phyloP scores from a whole-genome alignment of 2,797 vertebrate genomes.

The Gorsachius magnificus region DNA sequence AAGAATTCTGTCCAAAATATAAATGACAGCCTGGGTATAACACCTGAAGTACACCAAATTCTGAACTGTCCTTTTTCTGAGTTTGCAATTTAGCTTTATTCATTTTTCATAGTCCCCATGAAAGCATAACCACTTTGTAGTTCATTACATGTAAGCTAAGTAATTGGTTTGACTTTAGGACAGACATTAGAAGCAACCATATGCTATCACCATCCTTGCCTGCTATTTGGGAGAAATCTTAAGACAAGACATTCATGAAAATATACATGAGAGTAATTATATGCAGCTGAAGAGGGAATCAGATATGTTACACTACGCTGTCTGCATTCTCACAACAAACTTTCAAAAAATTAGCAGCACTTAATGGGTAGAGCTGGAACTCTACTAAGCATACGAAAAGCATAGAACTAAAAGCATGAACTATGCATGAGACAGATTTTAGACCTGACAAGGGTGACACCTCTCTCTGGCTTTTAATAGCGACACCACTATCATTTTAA shows the following conservation, averaged over 20 bases:
- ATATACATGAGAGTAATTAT: not conserved
- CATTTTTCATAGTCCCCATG: not conserved
- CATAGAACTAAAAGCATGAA: not conserved
- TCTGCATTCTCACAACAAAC: not conserved
- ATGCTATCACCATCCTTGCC: not conserved
- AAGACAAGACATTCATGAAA: not conserved
- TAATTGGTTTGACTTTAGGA: slow-evolving; percentile 28
- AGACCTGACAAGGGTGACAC: not conserved
- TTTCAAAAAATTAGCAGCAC: not conserved
- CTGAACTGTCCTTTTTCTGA: not conserved
- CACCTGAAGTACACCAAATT: not conserved
- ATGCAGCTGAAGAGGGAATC: not conserved
- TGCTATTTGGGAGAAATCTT: not conserved
- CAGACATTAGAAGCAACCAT: not conserved
- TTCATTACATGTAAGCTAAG: not conserved
- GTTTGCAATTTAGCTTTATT: not conserved
- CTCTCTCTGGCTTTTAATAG: not conserved
- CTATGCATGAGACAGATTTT: not conserved
- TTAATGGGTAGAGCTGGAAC: not conserved
- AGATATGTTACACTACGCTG: not conserved
- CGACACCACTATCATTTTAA: not conserved
- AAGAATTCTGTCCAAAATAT: not conserved
- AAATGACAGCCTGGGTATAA: not conserved
- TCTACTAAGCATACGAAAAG: not conserved
- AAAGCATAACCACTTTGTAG: not conserved